phyloP scores from a whole-genome alignment of 2,113 vertebrate genomes.

The Irena cyanogastra region DNA sequence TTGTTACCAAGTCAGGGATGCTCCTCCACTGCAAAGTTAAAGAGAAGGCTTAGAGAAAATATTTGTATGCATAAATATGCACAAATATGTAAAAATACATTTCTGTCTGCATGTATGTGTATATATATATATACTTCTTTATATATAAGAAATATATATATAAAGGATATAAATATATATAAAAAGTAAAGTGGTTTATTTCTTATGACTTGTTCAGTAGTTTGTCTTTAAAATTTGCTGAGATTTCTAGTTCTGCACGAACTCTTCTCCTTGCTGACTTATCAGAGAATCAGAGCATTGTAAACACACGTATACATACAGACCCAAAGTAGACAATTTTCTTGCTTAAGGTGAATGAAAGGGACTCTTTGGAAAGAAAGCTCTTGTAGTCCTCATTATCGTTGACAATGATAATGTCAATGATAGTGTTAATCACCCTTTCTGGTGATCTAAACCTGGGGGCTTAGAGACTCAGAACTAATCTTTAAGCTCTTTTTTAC shows the following conservation, averaged over 20 bases:
- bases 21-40: neutral
- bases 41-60: neutral
- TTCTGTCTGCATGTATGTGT: neutral
- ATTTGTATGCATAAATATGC: neutral
- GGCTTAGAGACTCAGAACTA: neutral
- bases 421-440: neutral
- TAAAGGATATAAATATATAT: too few relatives aligned
- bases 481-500: neutral
- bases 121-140: too few relatives aligned
- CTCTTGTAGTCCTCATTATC: rapidly evolving
- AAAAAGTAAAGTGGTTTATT: neutral
- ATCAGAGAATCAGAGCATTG: neutral
- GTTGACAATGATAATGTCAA: neutral
- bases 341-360: neutral
- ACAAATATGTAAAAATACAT: neutral
- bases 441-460: neutral
- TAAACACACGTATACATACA: neutral
- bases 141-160: too few relatives aligned
- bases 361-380: neutral
- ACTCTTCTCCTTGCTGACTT: neutral
- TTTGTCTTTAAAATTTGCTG: neutral
- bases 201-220: neutral
- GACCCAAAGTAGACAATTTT: neutral
- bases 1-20: neutral
- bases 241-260: neutral